Conservation (phyloP, 64 coral and sea anemone species). For the Actinia tenebrosa region DNA sequence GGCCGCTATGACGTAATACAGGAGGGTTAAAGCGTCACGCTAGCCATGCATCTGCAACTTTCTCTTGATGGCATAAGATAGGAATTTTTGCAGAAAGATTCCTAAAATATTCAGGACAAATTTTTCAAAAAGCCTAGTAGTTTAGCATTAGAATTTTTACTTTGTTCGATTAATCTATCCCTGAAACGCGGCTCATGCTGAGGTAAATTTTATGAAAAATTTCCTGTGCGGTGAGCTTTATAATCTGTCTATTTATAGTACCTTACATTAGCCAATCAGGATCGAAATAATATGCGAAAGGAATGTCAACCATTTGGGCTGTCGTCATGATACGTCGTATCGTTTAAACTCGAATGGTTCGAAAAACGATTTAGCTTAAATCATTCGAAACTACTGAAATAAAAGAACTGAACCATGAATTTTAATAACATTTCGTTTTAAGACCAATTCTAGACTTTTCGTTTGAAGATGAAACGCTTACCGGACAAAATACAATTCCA, state of each 20-base stretch:
- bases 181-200: not conserved
- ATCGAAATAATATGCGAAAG: constrained; percentile 12
- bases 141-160: not conserved
- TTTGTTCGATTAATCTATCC: not conserved
- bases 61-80: too few species aligned
- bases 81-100: not conserved
- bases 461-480: not conserved
- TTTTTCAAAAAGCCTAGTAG: not conserved
- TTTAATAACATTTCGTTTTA: not conserved
- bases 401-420: not conserved
- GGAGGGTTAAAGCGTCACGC: not conserved
- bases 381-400: not conserved
- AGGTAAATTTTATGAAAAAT: not conserved
- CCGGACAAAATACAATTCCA: not conserved
- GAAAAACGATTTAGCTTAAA: not conserved
- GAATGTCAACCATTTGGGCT: constrained; percentile 25
- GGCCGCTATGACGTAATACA: not conserved
- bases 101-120: not conserved
- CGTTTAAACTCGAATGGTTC: not conserved
- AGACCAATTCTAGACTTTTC: not conserved
- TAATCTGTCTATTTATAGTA: constrained; percentile 25
- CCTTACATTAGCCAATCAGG: constrained; percentile 2
- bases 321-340: constrained; percentile 17
- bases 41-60: not conserved
- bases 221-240: constrained; percentile 13